These are phyloP conservation scores for Brachionus koreanus DNA, from an alignment of 1,140 invertebrate genomes.

Conservation along the genomic window DNA sequence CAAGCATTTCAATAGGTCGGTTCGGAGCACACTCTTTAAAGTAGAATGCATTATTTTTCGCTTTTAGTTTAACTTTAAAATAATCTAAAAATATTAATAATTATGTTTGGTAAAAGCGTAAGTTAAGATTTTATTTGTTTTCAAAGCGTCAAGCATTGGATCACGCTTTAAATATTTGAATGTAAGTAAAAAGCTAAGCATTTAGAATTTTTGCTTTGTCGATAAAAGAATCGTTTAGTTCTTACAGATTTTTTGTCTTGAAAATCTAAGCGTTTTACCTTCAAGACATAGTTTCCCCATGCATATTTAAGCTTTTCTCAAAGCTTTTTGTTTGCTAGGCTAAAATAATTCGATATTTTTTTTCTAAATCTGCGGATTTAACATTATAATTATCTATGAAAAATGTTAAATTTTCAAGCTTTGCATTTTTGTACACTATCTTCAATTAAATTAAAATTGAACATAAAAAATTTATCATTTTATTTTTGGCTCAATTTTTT, in stretches of 20 bases:
- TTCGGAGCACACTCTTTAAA: constrained; percentile 2
- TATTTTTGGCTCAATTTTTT: background rate
- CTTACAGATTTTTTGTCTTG: background rate
- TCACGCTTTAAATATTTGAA: constrained; percentile 8
- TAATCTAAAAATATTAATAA: background rate
- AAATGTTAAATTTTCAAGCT: background rate
- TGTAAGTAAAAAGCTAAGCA: background rate
- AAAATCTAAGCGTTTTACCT: constrained; percentile 1
- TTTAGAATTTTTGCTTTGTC: background rate
- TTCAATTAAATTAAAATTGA: background rate
- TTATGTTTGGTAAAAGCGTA: background rate
- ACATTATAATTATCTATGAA: background rate
- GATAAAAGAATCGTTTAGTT: background rate
- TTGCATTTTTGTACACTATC: background rate
- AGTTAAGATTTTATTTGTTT: background rate
- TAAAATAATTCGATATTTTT: background rate
- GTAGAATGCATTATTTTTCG: background rate
- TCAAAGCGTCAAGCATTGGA: constrained; percentile 16
- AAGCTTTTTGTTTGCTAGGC: background rate
- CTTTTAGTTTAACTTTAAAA: background rate
- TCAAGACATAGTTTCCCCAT: background rate
- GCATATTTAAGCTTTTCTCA: background rate
- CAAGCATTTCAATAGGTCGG: constrained; percentile 11
- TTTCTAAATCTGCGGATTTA: background rate
- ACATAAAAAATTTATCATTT: background rate